A percentile compares a stretch with the other conserved stretches of the same genome.
phyloP scores from a whole-genome alignment of 2,888 invertebrate species.

The Lysandra coridon region DNA sequence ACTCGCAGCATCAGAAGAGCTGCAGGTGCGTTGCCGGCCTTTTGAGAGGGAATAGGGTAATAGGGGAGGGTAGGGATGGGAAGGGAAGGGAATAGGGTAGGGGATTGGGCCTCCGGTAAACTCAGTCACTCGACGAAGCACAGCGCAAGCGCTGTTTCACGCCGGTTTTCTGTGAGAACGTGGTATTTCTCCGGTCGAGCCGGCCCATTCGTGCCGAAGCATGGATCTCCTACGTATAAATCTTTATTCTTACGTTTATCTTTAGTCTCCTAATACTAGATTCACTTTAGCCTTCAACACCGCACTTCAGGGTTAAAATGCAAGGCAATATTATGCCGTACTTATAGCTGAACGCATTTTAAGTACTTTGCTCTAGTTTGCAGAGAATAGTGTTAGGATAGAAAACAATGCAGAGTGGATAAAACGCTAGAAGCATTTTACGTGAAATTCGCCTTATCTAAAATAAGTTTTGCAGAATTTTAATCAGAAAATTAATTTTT shows the following conservation, averaged over 20 bases:
- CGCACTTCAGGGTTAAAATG: conserved; percentile 13
- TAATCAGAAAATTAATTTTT: conserved; percentile 36
- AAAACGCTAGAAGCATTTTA: conserved; percentile 13
- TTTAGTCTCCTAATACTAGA: not conserved
- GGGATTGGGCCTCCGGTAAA: too few species aligned
- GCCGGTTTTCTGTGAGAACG: too few species aligned
- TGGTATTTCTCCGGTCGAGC: too few species aligned
- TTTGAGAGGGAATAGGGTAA: too few species aligned
- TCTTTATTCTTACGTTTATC: not conserved
- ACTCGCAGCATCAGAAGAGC: too few species aligned
- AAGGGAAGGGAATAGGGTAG: too few species aligned
- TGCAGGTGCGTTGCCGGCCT: too few species aligned
- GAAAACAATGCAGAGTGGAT: conserved; percentile 16
- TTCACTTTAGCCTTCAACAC: conserved; percentile 16
- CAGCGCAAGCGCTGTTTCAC: too few species aligned
- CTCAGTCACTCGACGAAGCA: too few species aligned
- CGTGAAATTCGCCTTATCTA: conserved; percentile 18
- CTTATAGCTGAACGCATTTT: conserved; percentile 33
- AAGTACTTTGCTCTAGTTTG: conserved; percentile 29
- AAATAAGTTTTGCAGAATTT: conserved; percentile 18
- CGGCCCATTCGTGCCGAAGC: too few species aligned
- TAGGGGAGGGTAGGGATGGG: too few species aligned
- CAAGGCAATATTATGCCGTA: conserved; percentile 31
- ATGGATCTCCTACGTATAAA: too few species aligned
- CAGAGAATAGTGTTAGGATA: conserved; percentile 24